phyloP scores from a whole-genome alignment of 2,113 vertebrate genomes.

The Aldabrachelys gigantea region DNA sequence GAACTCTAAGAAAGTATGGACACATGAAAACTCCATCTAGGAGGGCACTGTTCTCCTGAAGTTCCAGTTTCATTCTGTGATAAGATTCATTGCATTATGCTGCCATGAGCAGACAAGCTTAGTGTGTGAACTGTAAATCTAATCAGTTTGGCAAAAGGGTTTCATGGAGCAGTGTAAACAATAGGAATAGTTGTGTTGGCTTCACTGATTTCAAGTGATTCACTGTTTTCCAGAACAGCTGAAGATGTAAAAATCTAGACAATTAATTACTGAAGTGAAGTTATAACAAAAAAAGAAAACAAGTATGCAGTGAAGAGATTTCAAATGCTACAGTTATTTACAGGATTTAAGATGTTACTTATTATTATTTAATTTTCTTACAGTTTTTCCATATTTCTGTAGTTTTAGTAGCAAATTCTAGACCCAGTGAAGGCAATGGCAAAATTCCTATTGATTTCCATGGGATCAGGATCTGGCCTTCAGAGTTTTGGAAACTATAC shows the following conservation, averaged over 20 bases:
- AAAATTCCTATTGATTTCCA: not conserved
- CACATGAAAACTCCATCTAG: not conserved
- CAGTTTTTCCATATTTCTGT: slow-evolving; percentile 23
- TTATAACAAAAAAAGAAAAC: slow-evolving; percentile 31
- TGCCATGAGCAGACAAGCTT: slow-evolving; percentile 75
- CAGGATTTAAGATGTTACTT: not conserved
- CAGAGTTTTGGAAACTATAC: not conserved
- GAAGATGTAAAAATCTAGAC: slow-evolving; percentile 48
- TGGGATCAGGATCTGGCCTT: not conserved
- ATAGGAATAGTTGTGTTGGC: slow-evolving; percentile 70
- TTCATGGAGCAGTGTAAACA: slow-evolving; percentile 70
- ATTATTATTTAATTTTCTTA: slow-evolving; percentile 1
- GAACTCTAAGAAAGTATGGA: not conserved
- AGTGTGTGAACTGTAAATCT: slow-evolving; percentile 81
- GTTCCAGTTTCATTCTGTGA: slow-evolving; percentile 63
- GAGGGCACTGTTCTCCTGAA: not conserved
- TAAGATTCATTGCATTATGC: slow-evolving; percentile 63
- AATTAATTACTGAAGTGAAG: slow-evolving; percentile 28
- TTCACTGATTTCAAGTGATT: slow-evolving; percentile 67
- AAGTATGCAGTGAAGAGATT: slow-evolving; percentile 26
- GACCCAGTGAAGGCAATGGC: not conserved
- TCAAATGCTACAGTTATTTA: slow-evolving; percentile 18
- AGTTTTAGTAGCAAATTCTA: not conserved
- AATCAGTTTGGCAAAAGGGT: slow-evolving; percentile 84
- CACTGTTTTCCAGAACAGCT: slow-evolving; percentile 66